Evolutionary conservation across 2,888 invertebrate genomes (phyloP), one percentile per base, ranked within the genome.

Genomic region (Drepana falcataria): DNA sequence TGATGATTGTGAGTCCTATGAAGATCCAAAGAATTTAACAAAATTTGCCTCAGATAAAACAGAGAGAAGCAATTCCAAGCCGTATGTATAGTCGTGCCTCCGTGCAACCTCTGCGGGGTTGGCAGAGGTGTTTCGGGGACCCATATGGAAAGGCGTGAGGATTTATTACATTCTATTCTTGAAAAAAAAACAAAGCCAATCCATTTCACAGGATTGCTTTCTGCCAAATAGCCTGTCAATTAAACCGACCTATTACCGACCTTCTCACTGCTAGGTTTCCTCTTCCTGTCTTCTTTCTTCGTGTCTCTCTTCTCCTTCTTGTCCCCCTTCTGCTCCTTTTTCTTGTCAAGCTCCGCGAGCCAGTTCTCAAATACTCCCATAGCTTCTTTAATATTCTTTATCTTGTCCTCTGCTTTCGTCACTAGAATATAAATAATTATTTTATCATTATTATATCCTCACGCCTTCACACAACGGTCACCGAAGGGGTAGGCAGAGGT

Each of bases 331-430:
- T 72, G 73, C 35, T 83, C 81, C 56, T 88, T 87, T 58, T 73
- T 76, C 58, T 78, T 75, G 44, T 87, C 85, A 2, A 92, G 87
- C 35, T 93, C 91, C 2, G 90, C 90, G 53, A 94, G 82, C 95
- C 95, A 95, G 55, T 92, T 85, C 77, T 94, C 94, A 69, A 95
- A 95, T 35, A 94, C 92, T 48, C 91, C 92, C 79, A 94, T 93
- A 0, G 94, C 94, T 70, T 94, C 95, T 65, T 92, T 92, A 56
- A 95, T 93, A 69, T 95, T 94, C 71, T 93, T 92, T 56, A 94
- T 85, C 73, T 95, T 95, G 35, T 94, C 94, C 70, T 93, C 93
- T 41, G 94, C 94, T 72, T 94, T 94, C 51, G 95, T 95, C 80
- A 94, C 93, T 92, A 84, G n/a, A 71, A 80, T 4, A 35, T 35